phyloP scores from a whole-genome alignment of 2,113 vertebrate genomes.

The Bubo scandiacus region DNA sequence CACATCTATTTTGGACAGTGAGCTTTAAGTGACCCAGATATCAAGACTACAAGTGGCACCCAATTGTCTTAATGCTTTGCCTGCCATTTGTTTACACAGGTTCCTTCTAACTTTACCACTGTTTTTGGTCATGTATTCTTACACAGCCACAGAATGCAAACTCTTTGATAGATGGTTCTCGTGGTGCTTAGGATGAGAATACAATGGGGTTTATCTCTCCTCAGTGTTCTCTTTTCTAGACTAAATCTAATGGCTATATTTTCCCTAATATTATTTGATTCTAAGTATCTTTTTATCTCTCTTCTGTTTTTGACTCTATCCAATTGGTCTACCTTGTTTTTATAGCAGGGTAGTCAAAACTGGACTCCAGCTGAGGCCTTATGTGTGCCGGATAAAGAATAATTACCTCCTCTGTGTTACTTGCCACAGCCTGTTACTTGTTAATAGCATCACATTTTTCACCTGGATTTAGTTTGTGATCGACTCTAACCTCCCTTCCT shows the following conservation, averaged over 20 bases:
- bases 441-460: constrained; percentile 16
- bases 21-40: neutral
- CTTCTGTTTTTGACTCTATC: neutral
- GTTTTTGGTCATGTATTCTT: neutral
- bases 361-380: neutral
- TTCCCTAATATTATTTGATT: neutral
- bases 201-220: neutral
- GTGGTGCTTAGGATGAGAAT: neutral
- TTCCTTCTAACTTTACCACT: neutral
- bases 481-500: neutral
- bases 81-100: neutral
- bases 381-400: neutral
- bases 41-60: neutral
- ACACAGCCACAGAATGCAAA: neutral
- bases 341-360: neutral
- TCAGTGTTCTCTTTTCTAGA: neutral
- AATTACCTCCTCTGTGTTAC: neutral
- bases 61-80: neutral
- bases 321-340: neutral
- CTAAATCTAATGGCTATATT: neutral
- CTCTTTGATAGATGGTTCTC: neutral
- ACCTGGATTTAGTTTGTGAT: neutral
- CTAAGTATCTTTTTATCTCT: neutral
- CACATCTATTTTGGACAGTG: neutral
- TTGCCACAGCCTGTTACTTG: neutral